Evolutionary conservation across 2,888 invertebrate species (phyloP), one percentile per base, ranked within the genome.

Genomic region (Pandemis cinnamomeana): DNA sequence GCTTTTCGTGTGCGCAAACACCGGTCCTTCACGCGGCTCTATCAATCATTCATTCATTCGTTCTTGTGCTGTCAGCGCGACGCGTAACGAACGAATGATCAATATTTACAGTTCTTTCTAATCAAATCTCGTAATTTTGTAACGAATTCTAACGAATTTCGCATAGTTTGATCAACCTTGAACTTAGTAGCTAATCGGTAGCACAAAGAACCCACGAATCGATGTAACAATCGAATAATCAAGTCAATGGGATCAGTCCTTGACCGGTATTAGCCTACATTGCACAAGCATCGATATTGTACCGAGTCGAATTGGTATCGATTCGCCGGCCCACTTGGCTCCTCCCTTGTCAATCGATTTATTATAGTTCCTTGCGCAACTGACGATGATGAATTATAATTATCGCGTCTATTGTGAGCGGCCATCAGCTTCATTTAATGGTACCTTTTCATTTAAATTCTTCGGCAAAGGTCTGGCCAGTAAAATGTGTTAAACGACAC

Each of bases 251-350:
- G 80, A 85, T 62, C 71, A 77, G 87, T 89, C 92, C 92, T 92
- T 93, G 91, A 91, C 89, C 88, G 85, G 81, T 78, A 89, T 90
- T 89, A 90, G 88, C 87, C 87, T 83, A 82, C 76, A 80, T 82
- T 91, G 87, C 84, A 88, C 87, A 90, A 90, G 75, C 75, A 83
- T 85, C 85, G 87, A 88, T 88, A 86, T 86, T 87, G 87, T 86
- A 82, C 86, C 85, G 87, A 87, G 88, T 88, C 86, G 84, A 88
- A 89, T 89, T 81, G 79, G 82, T 83, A 89, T 86, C 86, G 86
- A 85, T 83, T 85, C 76, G 75, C 74, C 82, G 87, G 82, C 84
- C 87, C 83, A 87, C 84, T 90, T 87, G 84, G 83, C 85, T 83
- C 82, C 79, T 83, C 82, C 81, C 83, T 82, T 83, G 84, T 85